A percentile compares a stretch with the other conserved stretches of the same genome.
Conservation (phyloP, 2,888 invertebrate species). For the Metellina segmentata region DNA sequence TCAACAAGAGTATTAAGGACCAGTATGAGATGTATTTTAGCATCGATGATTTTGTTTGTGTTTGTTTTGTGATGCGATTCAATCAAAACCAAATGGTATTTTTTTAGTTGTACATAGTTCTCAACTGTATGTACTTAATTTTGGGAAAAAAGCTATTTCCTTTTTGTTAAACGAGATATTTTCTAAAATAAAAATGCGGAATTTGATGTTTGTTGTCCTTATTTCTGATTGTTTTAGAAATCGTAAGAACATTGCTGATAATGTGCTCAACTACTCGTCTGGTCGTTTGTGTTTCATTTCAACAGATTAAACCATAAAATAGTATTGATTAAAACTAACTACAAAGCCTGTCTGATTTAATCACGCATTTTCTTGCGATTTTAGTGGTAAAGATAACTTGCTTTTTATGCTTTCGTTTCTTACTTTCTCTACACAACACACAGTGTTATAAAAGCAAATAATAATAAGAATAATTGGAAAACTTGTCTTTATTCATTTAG, state of each 20-base stretch:
- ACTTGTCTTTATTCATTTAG: too few species aligned
- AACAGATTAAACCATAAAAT: too few species aligned
- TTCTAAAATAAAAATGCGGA: neutral
- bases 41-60: conserved; percentile 5
- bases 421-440: too few species aligned
- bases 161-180: conserved; percentile 21
- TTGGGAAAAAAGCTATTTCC: conserved; percentile 6
- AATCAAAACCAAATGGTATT: conserved; percentile 26
- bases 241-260: neutral
- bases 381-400: neutral
- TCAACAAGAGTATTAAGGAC: conserved; percentile 31
- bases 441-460: too few species aligned
- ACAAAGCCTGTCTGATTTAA: neutral
- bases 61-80: conserved; percentile 22
- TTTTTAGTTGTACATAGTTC: conserved; percentile 22
- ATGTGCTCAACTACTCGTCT: neutral
- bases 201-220: neutral
- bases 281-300: too few species aligned
- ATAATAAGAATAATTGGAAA: too few species aligned
- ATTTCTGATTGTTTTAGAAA: neutral
- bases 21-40: conserved; percentile 5
- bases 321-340: too few species aligned
- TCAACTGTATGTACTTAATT: conserved; percentile 42
- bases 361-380: neutral
- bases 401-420: too few species aligned